Percentiles rank a stretch among this genome's conserved stretches.
These are phyloP conservation scores for Bufotes viridis DNA, from an alignment of 2,797 vertebrate genomes.

Conservation along the genomic window DNA sequence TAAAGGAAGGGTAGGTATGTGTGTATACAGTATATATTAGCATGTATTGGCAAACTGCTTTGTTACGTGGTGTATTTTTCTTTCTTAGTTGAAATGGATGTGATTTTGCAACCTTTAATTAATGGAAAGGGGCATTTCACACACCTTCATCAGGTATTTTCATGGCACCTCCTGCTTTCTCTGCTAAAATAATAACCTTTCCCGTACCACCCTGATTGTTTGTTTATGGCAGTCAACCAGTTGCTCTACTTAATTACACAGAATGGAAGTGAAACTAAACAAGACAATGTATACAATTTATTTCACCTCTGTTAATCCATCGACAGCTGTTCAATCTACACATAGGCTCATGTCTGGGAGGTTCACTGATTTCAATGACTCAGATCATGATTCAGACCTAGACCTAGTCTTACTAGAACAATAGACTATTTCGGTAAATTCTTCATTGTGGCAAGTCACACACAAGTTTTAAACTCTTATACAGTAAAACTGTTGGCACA, in stretches of 20 bases:
- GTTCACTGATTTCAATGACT: background rate
- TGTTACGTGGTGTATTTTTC: conserved; percentile 4
- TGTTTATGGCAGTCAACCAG: conserved; percentile 41
- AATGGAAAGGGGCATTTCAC: conserved; percentile 38
- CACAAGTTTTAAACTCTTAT: background rate
- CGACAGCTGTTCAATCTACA: background rate
- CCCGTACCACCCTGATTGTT: conserved; percentile 51
- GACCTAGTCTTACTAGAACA: background rate
- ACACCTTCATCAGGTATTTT: conserved; percentile 53
- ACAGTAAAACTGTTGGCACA: background rate
- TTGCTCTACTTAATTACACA: conserved; percentile 31
- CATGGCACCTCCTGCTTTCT: conserved; percentile 49
- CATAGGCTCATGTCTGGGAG: background rate
- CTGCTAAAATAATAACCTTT: conserved; percentile 48
- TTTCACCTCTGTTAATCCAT: conserved; percentile 1
- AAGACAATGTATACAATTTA: background rate
- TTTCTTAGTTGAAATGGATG: conserved; percentile 8
- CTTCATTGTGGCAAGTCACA: background rate
- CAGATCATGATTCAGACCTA: conserved; percentile 12
- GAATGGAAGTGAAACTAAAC: conserved; percentile 22
- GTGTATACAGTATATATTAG: background rate
- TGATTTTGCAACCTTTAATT: conserved; percentile 39
- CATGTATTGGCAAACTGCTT: conserved; percentile 40
- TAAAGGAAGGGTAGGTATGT: too few species aligned
- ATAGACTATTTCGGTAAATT: background rate